Base-by-base conservation (phyloP, 2,797 vertebrate species). In the Paramormyrops hopkinsi region DNA sequence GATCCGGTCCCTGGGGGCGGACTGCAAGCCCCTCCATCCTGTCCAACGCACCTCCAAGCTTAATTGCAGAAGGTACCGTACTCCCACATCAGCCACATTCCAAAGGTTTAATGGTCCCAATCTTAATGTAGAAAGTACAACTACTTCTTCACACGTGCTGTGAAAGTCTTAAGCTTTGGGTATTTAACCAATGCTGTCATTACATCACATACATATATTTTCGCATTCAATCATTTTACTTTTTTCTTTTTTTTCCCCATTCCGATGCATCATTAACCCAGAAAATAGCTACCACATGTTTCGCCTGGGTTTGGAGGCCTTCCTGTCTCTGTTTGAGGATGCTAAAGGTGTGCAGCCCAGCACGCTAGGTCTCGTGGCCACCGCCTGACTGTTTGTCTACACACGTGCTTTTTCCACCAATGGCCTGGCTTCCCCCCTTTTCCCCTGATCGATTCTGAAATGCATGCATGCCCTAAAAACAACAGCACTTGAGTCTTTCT, bases 241-340 rank as follows among this genome's bases (percentile, higher is more conserved):
- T 86, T 85, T 53, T 4, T 3, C 12, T 82, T 53, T 53, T 84
- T 82, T 73, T 9, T 12, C 11, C 19, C 92, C 90, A 91, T 91
- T 88, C 90, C 90, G 89, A 92, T 93, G 91, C 91, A 87, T 92
- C 92, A 93, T 93, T 93, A 93, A 93, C 90, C 90, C 90, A 90
- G 91, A 87, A 92, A 93, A 92, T 92, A 90, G 92, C 88, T 93
- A 90, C 92, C 93, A 93, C 89, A 92, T 93, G 92, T 91, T 91
- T 73, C 88, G 82, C 86, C 37, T 25, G 17, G 46, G 50, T 88
- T 89, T 87, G 46, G 41, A 53, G 79, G 12, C n/a, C 59, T 44
- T 50, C 17, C 48, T 37, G 19, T 84, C 46, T 8, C 37, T 56
- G 54, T 53, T 53, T 73, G n/a, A 48, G 44, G 29, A 87, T 59